These are phyloP conservation scores for Epinotia brunnichana DNA, from an alignment of 2,888 invertebrate genomes.

Conservation along the genomic window DNA sequence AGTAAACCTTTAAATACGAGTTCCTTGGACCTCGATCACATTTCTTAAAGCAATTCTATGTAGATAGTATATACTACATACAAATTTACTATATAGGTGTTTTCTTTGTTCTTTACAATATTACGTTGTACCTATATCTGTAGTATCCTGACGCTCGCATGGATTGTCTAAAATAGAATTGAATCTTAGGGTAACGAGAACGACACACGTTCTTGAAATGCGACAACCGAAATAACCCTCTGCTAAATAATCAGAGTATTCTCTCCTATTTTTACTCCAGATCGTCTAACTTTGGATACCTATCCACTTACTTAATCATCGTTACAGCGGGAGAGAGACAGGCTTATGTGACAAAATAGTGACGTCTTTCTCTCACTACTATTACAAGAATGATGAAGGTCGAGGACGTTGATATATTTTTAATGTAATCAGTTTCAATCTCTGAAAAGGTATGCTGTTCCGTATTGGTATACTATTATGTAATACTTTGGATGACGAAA, in stretches of 20 bases:
- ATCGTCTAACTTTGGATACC: background rate
- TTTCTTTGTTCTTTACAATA: background rate
- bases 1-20: too few relatives aligned
- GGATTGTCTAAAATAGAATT: slow-evolving; percentile 10
- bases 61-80: too few relatives aligned
- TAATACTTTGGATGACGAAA: background rate
- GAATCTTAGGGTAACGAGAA: slow-evolving; percentile 1
- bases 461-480: background rate
- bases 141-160: background rate
- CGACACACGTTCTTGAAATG: slow-evolving; percentile 3
- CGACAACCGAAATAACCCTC: slow-evolving; percentile 4
- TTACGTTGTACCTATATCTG: background rate
- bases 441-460: background rate
- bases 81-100: too few relatives aligned
- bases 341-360: slow-evolving; percentile 3
- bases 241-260: slow-evolving; percentile 18
- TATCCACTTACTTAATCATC: slow-evolving; percentile 29
- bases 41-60: too few relatives aligned
- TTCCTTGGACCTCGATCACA: too few relatives aligned
- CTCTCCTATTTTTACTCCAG: background rate
- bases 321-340: slow-evolving; percentile 23
- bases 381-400: slow-evolving; percentile 22
- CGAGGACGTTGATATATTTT: slow-evolving; percentile 21
- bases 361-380: slow-evolving; percentile 4
- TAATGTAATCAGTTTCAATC: slow-evolving; percentile 15